A percentile compares a stretch with the other conserved stretches of the same genome.
Conservation (phyloP, 2,888 invertebrate species). For the Seira ritae region DNA sequence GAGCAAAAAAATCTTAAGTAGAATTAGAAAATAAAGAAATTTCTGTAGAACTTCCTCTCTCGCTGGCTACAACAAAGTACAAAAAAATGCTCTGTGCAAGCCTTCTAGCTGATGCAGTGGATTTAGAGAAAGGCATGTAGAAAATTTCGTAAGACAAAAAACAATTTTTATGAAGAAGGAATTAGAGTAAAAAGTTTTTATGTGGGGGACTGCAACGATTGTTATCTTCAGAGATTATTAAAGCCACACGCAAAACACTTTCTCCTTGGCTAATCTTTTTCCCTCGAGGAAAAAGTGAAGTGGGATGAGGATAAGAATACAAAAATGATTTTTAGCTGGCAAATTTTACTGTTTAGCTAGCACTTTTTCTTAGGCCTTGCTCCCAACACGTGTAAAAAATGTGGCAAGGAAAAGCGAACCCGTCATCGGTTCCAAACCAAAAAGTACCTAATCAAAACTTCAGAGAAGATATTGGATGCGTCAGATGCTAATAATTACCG, state of each 20-base stretch:
- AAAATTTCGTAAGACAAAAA: constrained; percentile 14
- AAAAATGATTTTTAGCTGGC: too few relatives aligned
- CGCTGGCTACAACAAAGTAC: too few relatives aligned
- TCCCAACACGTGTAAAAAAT: constrained; percentile 28
- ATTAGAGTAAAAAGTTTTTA: constrained; percentile 19
- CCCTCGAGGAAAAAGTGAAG: background rate
- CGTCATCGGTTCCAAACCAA: background rate
- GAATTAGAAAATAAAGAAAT: background rate
- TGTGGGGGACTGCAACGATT: background rate
- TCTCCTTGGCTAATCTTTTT: constrained; percentile 7
- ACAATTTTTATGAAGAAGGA: constrained; percentile 17
- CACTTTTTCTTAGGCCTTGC: constrained; percentile 14
- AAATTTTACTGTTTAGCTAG: too few relatives aligned
- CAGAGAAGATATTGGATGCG: constrained; percentile 35
- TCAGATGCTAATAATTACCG: constrained; percentile 44
- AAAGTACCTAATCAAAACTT: background rate
- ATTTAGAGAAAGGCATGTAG: background rate
- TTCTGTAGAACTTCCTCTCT: constrained; percentile 9
- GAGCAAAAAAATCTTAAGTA: constrained; percentile 2
- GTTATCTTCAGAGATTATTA: constrained; percentile 17
- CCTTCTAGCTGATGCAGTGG: background rate
- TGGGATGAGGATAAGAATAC: background rate
- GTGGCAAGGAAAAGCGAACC: constrained; percentile 3
- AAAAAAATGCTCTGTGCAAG: background rate
- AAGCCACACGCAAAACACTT: constrained; percentile 15